Evolutionary conservation across 1,140 invertebrate genomes (phyloP).

Genomic region (Hesperophylax magnus): DNA sequence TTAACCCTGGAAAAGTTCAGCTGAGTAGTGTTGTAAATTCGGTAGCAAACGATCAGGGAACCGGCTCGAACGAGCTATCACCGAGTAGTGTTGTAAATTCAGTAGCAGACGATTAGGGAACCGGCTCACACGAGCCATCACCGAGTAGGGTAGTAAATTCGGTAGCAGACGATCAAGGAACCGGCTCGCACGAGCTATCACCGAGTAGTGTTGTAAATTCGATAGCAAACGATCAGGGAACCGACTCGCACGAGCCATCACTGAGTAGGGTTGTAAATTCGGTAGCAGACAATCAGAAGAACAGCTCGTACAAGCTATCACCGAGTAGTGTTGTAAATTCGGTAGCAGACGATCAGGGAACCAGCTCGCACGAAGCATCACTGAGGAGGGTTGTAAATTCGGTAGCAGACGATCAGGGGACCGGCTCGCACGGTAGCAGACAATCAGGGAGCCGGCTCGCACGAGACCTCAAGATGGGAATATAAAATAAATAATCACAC

Average conservation of each 20-base stretch:
- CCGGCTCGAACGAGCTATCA: not conserved
- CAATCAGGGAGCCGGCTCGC: not conserved
- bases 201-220: slow-evolving; percentile 6
- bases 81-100: slow-evolving; percentile 4
- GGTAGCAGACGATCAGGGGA: not conserved
- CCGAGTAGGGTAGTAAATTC: slow-evolving; percentile 6
- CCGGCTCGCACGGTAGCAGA: not conserved
- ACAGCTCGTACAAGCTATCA: not conserved
- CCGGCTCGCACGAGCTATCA: not conserved
- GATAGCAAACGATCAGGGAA: not conserved
- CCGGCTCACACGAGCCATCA: not conserved
- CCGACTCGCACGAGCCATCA: not conserved
- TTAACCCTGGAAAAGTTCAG: not conserved
- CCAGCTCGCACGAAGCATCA: not conserved
- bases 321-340: slow-evolving; percentile 6
- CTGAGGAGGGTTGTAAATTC: slow-evolving; percentile 9
- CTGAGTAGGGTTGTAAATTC: slow-evolving; percentile 12
- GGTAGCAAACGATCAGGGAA: not conserved
- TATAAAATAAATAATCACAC: not conserved
- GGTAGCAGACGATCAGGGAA: not conserved
- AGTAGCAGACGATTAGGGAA: not conserved
- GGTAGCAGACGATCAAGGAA: not conserved
- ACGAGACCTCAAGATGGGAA: not conserved
- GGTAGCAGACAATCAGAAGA: not conserved
- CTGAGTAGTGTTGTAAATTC: slow-evolving; percentile 10